Base-by-base conservation (phyloP, 2,888 invertebrate species). In the Platerodrilus igneus region DNA sequence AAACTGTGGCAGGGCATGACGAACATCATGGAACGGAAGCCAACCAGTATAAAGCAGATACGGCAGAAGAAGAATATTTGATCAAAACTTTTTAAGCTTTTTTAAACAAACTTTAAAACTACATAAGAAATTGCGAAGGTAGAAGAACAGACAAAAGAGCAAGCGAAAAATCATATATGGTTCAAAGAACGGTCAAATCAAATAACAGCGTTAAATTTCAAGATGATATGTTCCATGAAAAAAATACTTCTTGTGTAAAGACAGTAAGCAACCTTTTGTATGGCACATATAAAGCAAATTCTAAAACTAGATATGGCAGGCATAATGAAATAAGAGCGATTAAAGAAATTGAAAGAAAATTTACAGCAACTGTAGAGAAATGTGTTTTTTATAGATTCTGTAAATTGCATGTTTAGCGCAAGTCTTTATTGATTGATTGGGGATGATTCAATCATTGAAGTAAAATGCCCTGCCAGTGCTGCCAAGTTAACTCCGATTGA, bases 351-450 rank as follows among this genome's bases (percentile, higher is more conserved):
- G 34, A 34, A n/a, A n/a, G n/a, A n/a, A n/a, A n/a, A n/a, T n/a
- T n/a, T n/a, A n/a, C n/a, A n/a, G 22, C 15, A 22, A 1, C n/a
- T 2, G 5, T 26, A 11, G 4, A 35, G 15, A 9, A 10, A 3
- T 47, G 43, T 27, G 43, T 15, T 47, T n/a, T 43, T 43, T 28
- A 36, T 47, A 15, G 42, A 47, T 36, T 7, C 16, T 2, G 28
- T 10, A 3, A 5, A 29, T n/a, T 36, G 36, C 3, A 36, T 20
- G 31, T 14, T 47, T 17, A 39, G 38, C 13, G 39, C 40, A 15
- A 34, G 39, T 9, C 43, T 39, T 16, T 39, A 47, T 35, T 42
- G 46, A 23, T 11, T 43, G 14, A 18, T 42, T 14, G 29, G 31
- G n/a, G 22, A 39, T 11, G 26, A 37, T 17, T 17, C 30, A 8